Evolutionary conservation across 2,797 vertebrate species (phyloP), one percentile per base, ranked within the genome.

Genomic region (Eulemur rubriventer): DNA sequence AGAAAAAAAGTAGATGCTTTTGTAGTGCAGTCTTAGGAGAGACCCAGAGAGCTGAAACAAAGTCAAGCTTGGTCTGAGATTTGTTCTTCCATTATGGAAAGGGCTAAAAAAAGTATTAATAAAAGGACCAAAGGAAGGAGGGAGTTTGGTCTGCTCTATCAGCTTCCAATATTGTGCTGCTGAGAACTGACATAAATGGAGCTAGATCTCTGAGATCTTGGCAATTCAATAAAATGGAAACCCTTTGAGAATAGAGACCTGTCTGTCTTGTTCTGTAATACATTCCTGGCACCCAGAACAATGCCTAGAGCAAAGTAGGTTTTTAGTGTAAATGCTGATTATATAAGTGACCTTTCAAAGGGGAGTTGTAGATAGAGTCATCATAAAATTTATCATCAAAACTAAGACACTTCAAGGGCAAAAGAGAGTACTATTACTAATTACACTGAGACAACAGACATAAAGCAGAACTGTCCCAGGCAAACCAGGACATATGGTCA

Each of bases 291-390:
- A 96, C 24, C 65, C 88, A 33, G 43, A 86, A 91, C 22, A 57
- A 26, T 38, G 30, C 75, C 17, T 43, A 38, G 46, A 91, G 73
- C 72, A 96, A 94, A 91, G 28, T 14, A 82, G 73, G 35, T 52
- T 93, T 95, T 85, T 84, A 52, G 33, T 84, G 48, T 38, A 93
- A 69, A 28, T 76, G 13, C 80, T 91, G 48, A 73, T 93, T 96
- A 73, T 63, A 35, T 48, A 75, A 94, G 48, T 30, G 43, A 84
- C 57, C n/a, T 50, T 91, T 93, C 14, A 75, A 38, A 41, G 46
- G n/a, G 12, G 52, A 78, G 17, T 82, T 85, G 43, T 67, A 91
- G 72, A 35, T 91, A 96, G 8, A 57, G 12, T 72, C 55, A 48
- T 28, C n/a, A 16, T 95, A 82, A 93, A 93, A 46, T 67, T 81